Percentiles rank a stretch among this genome's conserved stretches.
These are phyloP conservation scores for Mystacides longicornis DNA, from an alignment of 2,888 invertebrate genomes.

Conservation along the genomic window DNA sequence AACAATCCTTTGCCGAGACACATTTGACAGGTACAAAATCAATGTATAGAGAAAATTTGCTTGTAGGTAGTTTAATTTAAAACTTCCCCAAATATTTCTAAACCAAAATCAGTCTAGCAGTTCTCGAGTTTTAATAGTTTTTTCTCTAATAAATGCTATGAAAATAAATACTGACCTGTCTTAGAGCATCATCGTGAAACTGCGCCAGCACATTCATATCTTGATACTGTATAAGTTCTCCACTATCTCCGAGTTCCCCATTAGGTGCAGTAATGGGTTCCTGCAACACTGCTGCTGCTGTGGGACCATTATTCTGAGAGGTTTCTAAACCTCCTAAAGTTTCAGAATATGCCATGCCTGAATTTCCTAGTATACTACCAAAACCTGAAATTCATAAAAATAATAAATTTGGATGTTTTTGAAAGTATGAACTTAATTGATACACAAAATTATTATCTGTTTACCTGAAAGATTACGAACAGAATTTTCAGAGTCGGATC, in stretches of 20 bases:
- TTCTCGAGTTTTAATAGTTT: no score
- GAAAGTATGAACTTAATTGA: no score
- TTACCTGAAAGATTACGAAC: constrained; percentile 20
- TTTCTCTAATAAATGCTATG: no score
- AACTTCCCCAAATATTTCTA: no score
- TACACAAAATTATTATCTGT: no score
- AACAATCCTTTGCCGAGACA: no score
- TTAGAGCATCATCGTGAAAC: constrained; percentile 69
- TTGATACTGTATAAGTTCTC: constrained; percentile 37
- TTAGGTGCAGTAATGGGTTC: constrained; percentile 16
- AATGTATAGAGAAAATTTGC: no score
- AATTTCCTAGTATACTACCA: constrained; percentile 38
- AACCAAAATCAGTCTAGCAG: no score
- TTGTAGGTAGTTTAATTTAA: no score
- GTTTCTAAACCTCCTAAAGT: constrained; percentile 43
- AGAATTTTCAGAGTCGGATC: constrained; percentile 46
- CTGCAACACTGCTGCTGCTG: constrained; percentile 22
- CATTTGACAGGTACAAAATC: no score
- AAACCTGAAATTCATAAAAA: constrained; percentile 27
- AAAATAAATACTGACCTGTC: constrained; percentile 49
- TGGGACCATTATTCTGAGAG: constrained; percentile 27
- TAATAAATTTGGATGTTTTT: no score
- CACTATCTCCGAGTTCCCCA: constrained; percentile 30
- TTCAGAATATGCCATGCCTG: constrained; percentile 41
- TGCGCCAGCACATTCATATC: constrained; percentile 59